Conservation (phyloP, 2,113 vertebrate species). For the Archilochus colubris region DNA sequence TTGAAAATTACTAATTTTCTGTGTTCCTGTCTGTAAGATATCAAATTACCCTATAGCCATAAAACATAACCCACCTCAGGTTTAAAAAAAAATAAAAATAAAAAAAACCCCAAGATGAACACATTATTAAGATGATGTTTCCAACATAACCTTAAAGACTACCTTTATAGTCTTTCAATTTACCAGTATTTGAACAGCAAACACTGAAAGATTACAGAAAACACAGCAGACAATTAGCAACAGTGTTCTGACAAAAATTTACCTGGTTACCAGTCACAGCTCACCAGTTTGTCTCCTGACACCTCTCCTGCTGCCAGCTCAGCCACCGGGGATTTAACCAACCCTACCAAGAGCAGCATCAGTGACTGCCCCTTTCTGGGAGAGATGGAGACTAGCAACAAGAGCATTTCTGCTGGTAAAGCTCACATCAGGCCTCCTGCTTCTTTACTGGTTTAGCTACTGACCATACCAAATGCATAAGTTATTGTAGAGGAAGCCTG, state of each 20-base stretch:
- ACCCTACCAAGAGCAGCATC: background rate
- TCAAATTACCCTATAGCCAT: background rate
- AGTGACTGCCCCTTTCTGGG: background rate
- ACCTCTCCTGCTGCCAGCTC: background rate
- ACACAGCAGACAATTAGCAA: background rate
- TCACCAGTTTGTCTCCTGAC: background rate
- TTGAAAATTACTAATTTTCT: background rate
- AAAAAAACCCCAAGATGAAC: background rate
- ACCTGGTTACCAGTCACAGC: background rate
- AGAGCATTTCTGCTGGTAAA: background rate
- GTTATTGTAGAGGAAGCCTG: background rate
- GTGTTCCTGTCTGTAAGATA: background rate
- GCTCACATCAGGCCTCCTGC: background rate
- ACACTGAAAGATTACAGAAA: background rate
- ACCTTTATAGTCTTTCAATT: background rate
- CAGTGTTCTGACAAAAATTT: background rate
- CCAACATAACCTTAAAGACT: background rate
- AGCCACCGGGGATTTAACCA: rapidly evolving
- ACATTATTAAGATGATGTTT: background rate
- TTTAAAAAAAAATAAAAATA: background rate
- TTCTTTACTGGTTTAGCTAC: background rate
- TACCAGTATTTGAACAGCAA: background rate
- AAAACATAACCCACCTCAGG: background rate
- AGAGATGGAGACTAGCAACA: background rate
- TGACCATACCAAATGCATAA: rapidly evolving